Conservation (phyloP, 1,140 invertebrate species). For the Melanaphis sacchari region DNA sequence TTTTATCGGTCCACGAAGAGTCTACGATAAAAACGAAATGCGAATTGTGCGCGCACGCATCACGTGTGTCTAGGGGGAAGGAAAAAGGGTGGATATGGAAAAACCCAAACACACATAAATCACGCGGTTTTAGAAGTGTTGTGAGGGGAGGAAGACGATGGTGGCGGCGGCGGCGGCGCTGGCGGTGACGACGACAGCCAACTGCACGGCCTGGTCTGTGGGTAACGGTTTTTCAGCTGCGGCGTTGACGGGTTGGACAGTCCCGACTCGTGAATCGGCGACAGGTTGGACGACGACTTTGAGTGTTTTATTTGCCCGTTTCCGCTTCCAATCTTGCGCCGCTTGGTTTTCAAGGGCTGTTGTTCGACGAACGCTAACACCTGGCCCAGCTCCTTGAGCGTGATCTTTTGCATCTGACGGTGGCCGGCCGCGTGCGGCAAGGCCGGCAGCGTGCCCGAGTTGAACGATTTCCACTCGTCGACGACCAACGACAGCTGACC, state of each 20-base stretch:
- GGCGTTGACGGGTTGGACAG: slow-evolving; percentile 70
- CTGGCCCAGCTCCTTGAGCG: slow-evolving; percentile 66
- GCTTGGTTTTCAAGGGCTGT: slow-evolving; percentile 58
- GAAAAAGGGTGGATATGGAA: neutral
- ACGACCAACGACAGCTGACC: slow-evolving; percentile 49
- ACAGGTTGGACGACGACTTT: slow-evolving; percentile 66
- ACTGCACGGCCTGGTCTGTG: slow-evolving; percentile 43
- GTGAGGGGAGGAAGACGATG: slow-evolving; percentile 33
- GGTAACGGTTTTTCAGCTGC: slow-evolving; percentile 59
- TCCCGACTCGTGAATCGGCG: slow-evolving; percentile 77
- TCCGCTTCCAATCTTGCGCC: slow-evolving; percentile 65
- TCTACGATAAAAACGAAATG: neutral
- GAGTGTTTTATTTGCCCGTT: slow-evolving; percentile 67
- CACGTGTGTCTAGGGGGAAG: neutral
- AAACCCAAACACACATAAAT: neutral
- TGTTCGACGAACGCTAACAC: slow-evolving; percentile 63
- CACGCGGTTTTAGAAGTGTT: slow-evolving; percentile 19
- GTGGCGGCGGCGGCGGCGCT: neutral
- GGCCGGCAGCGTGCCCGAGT: slow-evolving; percentile 63
- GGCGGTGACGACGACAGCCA: slow-evolving; percentile 20
- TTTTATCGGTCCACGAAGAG: neutral
- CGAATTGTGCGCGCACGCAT: neutral
- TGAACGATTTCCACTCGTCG: slow-evolving; percentile 50
- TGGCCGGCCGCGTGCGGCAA: slow-evolving; percentile 65
- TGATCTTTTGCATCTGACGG: slow-evolving; percentile 63